Evolutionary conservation across 2,888 invertebrate species (phyloP).

Genomic region (Chrysolina americana): DNA sequence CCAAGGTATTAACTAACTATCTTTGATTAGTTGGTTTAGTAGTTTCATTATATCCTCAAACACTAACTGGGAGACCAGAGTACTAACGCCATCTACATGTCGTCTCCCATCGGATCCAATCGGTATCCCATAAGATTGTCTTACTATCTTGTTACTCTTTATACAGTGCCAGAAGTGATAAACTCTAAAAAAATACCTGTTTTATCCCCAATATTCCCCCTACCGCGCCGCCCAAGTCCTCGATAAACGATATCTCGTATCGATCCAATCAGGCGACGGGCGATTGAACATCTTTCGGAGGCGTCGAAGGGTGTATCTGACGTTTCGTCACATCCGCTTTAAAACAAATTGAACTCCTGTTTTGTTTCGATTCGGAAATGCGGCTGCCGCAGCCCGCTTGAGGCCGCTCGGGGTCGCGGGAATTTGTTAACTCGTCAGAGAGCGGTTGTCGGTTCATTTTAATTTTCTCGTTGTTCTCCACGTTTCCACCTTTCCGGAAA

Average conservation of each 20-base stretch:
- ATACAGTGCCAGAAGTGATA: too few relatives aligned
- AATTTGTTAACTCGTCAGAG: slow-evolving; percentile 28
- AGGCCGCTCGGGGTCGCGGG: slow-evolving; percentile 6
- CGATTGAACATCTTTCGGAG: slow-evolving; percentile 30
- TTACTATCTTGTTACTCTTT: too few relatives aligned
- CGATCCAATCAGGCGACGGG: slow-evolving; percentile 30
- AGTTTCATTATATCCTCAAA: too few relatives aligned
- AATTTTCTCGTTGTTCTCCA: slow-evolving; percentile 7
- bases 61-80: too few relatives aligned
- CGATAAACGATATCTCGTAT: slow-evolving; percentile 24
- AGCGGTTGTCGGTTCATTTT: slow-evolving; percentile 19
- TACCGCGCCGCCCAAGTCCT: neutral
- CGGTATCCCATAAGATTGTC: too few relatives aligned
- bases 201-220: neutral
- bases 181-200: too few relatives aligned
- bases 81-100: too few relatives aligned
- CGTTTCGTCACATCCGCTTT: slow-evolving; percentile 46
- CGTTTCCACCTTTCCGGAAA: slow-evolving; percentile 1
- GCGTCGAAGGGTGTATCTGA: slow-evolving; percentile 24
- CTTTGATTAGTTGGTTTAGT: too few relatives aligned
- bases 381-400: slow-evolving; percentile 11
- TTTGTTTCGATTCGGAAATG: slow-evolving; percentile 21
- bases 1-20: too few relatives aligned
- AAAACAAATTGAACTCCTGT: slow-evolving; percentile 40
- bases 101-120: too few relatives aligned